Percentiles rank a stretch among this genome's conserved stretches.
Conservation (phyloP, 2,888 invertebrate species). For the Leptogaster cylindrica region DNA sequence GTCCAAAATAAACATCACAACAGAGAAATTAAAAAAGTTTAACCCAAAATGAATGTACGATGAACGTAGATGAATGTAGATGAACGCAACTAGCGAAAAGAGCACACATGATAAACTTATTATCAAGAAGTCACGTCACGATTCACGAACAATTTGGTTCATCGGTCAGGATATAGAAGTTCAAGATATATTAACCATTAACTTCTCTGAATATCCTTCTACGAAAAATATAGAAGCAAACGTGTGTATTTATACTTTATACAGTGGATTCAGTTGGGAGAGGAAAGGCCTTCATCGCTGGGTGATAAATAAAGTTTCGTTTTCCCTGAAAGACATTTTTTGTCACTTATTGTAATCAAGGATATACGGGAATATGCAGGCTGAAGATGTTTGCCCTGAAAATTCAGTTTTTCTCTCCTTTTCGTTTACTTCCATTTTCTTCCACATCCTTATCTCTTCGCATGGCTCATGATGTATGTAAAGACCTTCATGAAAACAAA, state of each 20-base stretch:
- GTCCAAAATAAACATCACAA: conserved; percentile 42
- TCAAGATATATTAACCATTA: conserved; percentile 44
- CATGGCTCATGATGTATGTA: too few relatives aligned
- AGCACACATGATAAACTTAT: conserved; percentile 42
- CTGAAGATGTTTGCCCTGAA: not conserved
- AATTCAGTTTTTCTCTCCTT: too few relatives aligned
- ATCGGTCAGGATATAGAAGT: conserved; percentile 41
- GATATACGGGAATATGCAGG: not conserved
- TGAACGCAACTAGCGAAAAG: not conserved
- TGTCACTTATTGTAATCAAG: not conserved
- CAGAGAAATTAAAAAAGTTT: conserved; percentile 43
- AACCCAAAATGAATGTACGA: not conserved
- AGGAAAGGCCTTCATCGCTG: not conserved
- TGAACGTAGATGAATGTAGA: too few relatives aligned
- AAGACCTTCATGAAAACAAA: too few relatives aligned
- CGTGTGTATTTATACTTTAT: conserved; percentile 1
- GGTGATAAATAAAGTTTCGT: not conserved
- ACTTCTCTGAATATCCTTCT: conserved; percentile 24
- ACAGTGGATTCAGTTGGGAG: too few relatives aligned
- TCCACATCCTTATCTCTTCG: conserved; percentile 17
- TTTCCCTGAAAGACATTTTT: conserved; percentile 1
- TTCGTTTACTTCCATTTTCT: too few relatives aligned
- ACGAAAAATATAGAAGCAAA: not conserved
- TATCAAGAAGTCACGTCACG: conserved; percentile 46
- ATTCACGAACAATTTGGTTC: conserved; percentile 44